Conservation (phyloP, 2,888 invertebrate species). For the Ommatoiulus sabulosus region DNA sequence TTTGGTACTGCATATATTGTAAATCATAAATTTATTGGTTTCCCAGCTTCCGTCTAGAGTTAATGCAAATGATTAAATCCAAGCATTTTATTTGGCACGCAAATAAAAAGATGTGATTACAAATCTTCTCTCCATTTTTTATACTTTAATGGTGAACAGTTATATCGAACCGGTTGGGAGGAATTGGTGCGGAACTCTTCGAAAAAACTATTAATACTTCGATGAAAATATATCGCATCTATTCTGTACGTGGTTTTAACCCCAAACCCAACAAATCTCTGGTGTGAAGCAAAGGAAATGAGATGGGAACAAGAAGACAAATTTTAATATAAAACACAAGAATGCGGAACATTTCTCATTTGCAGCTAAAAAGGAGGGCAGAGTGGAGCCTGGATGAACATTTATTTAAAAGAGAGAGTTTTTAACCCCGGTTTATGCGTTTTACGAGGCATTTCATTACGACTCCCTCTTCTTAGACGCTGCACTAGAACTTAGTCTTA, state of each 20-base stretch:
- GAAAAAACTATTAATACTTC: slow-evolving; percentile 25
- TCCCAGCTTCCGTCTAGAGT: too few relatives aligned
- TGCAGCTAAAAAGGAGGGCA: background rate
- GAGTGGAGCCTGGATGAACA: slow-evolving; percentile 16
- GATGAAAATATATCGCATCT: slow-evolving; percentile 5
- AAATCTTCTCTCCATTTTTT: too few relatives aligned
- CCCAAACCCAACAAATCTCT: slow-evolving; percentile 17
- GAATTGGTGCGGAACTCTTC: background rate
- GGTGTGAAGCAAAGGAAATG: background rate
- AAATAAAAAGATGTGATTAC: too few relatives aligned
- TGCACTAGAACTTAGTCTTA: background rate
- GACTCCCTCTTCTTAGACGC: slow-evolving; percentile 8
- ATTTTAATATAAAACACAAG: background rate
- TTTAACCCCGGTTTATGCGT: slow-evolving; percentile 20
- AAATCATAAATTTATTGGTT: too few relatives aligned
- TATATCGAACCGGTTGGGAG: background rate
- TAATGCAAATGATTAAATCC: too few relatives aligned
- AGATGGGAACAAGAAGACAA: background rate
- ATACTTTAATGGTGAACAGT: background rate
- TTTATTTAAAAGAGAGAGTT: slow-evolving; percentile 34
- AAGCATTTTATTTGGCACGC: too few relatives aligned
- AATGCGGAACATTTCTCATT: slow-evolving; percentile 11
- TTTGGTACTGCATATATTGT: too few relatives aligned
- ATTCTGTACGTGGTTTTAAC: slow-evolving; percentile 23
- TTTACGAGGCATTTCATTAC: slow-evolving; percentile 34